A percentile compares a stretch with the other conserved stretches of the same genome.
Conservation (phyloP, 2,113 vertebrate genomes). For the Heloderma charlesbogerti region DNA sequence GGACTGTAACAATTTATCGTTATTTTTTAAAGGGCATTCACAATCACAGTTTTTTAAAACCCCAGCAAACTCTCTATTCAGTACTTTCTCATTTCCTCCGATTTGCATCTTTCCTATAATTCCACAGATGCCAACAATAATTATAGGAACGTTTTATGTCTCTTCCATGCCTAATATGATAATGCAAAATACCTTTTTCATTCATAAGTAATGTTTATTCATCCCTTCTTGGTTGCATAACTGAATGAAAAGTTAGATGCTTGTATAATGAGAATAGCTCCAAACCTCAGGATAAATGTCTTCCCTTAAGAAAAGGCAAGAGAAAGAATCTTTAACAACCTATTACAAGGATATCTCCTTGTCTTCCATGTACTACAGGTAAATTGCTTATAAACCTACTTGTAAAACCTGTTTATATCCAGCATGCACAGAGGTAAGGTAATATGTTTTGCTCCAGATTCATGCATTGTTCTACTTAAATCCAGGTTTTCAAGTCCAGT, state of each 20-base stretch:
- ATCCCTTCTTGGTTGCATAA: constrained; percentile 45
- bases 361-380: not conserved
- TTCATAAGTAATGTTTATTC: constrained; percentile 52
- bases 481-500: not conserved
- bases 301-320: constrained; percentile 42
- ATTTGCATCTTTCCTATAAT: constrained; percentile 39
- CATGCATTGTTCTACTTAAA: constrained; percentile 20
- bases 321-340: constrained; percentile 39
- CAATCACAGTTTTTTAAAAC: constrained; percentile 1
- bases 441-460: not conserved
- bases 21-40: constrained; percentile 8
- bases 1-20: not conserved
- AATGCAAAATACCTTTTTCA: constrained; percentile 44
- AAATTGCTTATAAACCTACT: constrained; percentile 21
- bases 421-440: not conserved
- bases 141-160: constrained; percentile 32
- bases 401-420: constrained; percentile 17
- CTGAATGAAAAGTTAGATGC: constrained; percentile 43
- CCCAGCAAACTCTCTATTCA: not conserved
- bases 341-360: constrained; percentile 34
- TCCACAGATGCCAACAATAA: constrained; percentile 22
- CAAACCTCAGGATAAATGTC: constrained; percentile 51
- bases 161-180: constrained; percentile 26
- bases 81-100: constrained; percentile 3
- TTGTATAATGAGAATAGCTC: constrained; percentile 35